phyloP scores from a whole-genome alignment of 1,140 invertebrate genomes.

The Nasonia giraulti region DNA sequence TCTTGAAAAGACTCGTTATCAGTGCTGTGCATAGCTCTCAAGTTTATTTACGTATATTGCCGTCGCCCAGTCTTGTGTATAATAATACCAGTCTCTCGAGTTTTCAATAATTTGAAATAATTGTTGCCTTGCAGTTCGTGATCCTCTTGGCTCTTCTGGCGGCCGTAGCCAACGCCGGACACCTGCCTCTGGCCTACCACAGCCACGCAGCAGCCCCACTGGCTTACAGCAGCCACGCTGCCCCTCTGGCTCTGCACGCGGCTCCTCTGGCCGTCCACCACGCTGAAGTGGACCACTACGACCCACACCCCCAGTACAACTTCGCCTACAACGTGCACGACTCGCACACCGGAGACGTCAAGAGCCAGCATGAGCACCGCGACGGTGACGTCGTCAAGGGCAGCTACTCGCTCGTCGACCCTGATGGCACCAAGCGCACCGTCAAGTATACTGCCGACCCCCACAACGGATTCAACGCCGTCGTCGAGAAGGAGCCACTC shows the following conservation, averaged over 20 bases:
- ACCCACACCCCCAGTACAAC: constrained; percentile 75
- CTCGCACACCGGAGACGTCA: constrained; percentile 74
- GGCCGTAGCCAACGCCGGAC: neutral
- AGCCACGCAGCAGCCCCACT: constrained; percentile 63
- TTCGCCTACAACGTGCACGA: constrained; percentile 76
- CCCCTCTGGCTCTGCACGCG: constrained; percentile 54
- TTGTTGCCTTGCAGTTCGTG: constrained; percentile 66
- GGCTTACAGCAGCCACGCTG: constrained; percentile 67
- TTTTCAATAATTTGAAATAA: neutral
- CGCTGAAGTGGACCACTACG: constrained; percentile 60
- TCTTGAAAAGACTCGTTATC: neutral
- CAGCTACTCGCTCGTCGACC: constrained; percentile 75
- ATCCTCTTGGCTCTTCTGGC: constrained; percentile 61
- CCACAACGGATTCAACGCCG: constrained; percentile 76
- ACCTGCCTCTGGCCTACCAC: neutral
- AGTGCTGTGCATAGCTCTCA: neutral
- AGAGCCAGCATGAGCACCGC: constrained; percentile 74
- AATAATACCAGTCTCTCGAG: neutral
- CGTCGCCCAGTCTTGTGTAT: no score
- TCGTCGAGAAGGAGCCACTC: neutral
- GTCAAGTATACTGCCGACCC: constrained; percentile 76
- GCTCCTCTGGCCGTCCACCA: constrained; percentile 49
- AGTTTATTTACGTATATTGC: neutral
- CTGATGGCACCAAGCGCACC: constrained; percentile 75
- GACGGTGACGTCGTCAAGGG: constrained; percentile 76